Conservation (phyloP, 1,140 invertebrate genomes). For the Leptestheria dahalacensis region DNA sequence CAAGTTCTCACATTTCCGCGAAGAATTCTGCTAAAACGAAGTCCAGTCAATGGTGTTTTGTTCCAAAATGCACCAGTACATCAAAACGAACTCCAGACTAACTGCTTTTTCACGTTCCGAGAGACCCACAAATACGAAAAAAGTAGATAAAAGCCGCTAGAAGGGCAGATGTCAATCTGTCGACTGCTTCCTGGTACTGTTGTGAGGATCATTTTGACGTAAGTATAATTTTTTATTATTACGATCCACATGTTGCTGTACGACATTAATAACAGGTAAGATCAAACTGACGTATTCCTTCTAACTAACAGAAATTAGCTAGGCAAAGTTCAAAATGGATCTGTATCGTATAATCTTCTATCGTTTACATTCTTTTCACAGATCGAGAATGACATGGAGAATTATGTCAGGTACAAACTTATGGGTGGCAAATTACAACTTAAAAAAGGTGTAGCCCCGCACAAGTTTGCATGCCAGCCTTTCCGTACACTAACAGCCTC, state of each 20-base stretch:
- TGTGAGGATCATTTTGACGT: slow-evolving; percentile 2
- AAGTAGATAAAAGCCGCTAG: not conserved
- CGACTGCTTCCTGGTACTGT: not conserved
- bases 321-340: not conserved
- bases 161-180: not conserved
- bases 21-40: not conserved
- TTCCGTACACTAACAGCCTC: not conserved
- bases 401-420: slow-evolving; percentile 11
- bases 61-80: not conserved
- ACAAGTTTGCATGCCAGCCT: slow-evolving; percentile 15
- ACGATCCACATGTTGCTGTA: not conserved
- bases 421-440: slow-evolving; percentile 7
- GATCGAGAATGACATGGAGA: slow-evolving; percentile 12
- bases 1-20: no score
- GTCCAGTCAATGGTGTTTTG: slow-evolving; percentile 25
- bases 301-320: not conserved
- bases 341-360: not conserved
- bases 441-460: slow-evolving; percentile 14
- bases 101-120: not conserved
- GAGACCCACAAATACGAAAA: not conserved
- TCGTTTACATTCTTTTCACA: not conserved
- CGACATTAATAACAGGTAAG: not conserved
- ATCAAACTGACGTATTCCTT: not conserved
- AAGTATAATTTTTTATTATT: not conserved
- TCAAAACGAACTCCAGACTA: not conserved